A percentile compares a stretch with the other conserved stretches of the same genome.
Conservation (phyloP, 2,888 invertebrate species). For the Nyleta sp. region DNA sequence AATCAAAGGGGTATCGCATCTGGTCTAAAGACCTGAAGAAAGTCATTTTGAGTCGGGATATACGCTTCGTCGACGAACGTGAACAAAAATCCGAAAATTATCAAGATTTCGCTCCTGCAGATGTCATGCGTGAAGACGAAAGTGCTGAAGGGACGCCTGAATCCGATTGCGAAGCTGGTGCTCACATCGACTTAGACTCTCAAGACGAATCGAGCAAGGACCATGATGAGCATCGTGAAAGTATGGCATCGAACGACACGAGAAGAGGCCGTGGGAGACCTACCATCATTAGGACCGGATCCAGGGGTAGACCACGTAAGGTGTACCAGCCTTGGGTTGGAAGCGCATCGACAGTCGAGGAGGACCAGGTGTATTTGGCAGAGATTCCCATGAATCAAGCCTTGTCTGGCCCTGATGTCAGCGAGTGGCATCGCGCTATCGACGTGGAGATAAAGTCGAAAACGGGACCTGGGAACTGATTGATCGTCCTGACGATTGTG, state of each 20-base stretch:
- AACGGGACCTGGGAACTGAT: not conserved
- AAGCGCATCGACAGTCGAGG: not conserved
- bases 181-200: too few species aligned
- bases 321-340: not conserved
- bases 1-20: constrained; percentile 55
- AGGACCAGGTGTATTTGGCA: not conserved
- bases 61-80: not conserved
- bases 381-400: constrained; percentile 19
- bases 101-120: not conserved
- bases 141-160: too few species aligned
- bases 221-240: too few species aligned
- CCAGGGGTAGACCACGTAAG: constrained; percentile 5
- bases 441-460: not conserved
- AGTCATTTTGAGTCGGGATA: constrained; percentile 27
- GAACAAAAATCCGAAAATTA: not conserved
- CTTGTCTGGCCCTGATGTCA: not conserved
- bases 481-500: not conserved
- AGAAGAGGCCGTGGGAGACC: constrained; percentile 18
- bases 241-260: not conserved
- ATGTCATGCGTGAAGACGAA: too few species aligned
- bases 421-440: not conserved
- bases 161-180: too few species aligned
- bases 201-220: too few species aligned
- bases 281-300: not conserved
- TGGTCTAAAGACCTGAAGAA: constrained; percentile 31